Base-by-base conservation (phyloP, 64 coral and sea anemone species). In the Stylophora pistillata region DNA sequence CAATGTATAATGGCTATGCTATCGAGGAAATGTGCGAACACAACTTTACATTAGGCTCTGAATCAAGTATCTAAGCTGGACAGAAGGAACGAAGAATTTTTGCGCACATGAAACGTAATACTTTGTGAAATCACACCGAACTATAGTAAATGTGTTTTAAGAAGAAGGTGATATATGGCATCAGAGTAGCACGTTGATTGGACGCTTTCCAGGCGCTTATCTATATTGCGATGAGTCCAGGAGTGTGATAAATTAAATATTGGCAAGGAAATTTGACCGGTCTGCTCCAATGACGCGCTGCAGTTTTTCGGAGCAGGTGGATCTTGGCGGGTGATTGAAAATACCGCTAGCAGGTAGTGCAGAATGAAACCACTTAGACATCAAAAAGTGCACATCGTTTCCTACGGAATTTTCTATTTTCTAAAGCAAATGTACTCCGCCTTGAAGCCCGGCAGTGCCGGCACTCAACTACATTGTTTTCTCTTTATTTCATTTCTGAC, bases 261-360 rank as follows among this genome's bases (percentile, higher is more conserved):
- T 34, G 7, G 10, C 0, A 23, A n/a, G 33, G 64, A 68, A 68
- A 25, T 11, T 1, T 68, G 23, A 28, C 65, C 60, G 2, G 18
- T 64, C 18, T 7, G 7, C 37, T 32, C 28, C 15, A 21, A 23
- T 78, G 75, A 78, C 47, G 75, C 53, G 13, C 18, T 58, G 9
- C 9, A 20, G 18, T 70, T 20, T 1, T 9, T 47, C 37, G 37
- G 13, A 53, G 30, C 80, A 84, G 80, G 80, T 84, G 80, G 80
- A 69, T 47, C 37, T 47, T 37, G 62, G 80, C 47, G 80, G 80
- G 21, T 64, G 78, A 64, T 62, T 81, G 26, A 62, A n/a, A 82
- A 82, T 61, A 66, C 79, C 79, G 79, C 47, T 59, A 82, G 30
- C 20, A 23, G 66, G 18, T 82, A 47, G 66, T 82, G 5, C 31